Evolutionary conservation across 2,888 invertebrate genomes (phyloP), one percentile per base, ranked within the genome.

Genomic region (Ectemnius continuus): DNA sequence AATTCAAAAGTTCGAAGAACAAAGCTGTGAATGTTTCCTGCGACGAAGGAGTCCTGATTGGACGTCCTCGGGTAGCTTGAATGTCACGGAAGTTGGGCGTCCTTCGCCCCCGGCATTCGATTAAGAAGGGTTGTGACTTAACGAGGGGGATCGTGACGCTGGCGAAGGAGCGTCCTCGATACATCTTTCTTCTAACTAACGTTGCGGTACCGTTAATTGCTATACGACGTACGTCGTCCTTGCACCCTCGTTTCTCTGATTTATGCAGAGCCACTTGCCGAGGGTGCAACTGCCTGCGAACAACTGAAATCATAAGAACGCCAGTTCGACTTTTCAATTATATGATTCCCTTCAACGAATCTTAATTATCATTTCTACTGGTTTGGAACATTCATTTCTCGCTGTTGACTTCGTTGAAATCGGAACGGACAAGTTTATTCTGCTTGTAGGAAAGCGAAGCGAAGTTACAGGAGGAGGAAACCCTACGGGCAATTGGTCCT

Each of bases 381-480:
- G 57, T 56, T 56, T 18, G 4, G 20, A 13, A 23, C 20, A 20
- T 58, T 4, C 14, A 16, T 26, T 13, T 36, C 16, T 20, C 67
- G 57, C 45, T 20, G 20, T 6, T 20, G n/a, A 11, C 4, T 47
- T 45, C 0, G 16, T 45, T 60, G 14, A 13, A 16, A 16, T 6
- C 14, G 8, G 8, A 8, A 11, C 11, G 4, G 8, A 36, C 11
- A 8, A 11, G 36, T 48, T 65, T 5, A 57, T 69, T 60, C 23
- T 57, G 26, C 71, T 79, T 75, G 5, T 75, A 88, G 89, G 87
- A 70, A 88, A 87, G 78, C 85, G 86, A 59, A 36, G 36, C 36
- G 88, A 88, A 67, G 78, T 73, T 66, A 78, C 76, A 68, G 82
- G 83, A 69, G 81, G 83, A 70, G 83, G 71, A 63, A 86, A 80